Base-by-base conservation (phyloP, 2,888 invertebrate species). In the Drosophila pegasa region DNA sequence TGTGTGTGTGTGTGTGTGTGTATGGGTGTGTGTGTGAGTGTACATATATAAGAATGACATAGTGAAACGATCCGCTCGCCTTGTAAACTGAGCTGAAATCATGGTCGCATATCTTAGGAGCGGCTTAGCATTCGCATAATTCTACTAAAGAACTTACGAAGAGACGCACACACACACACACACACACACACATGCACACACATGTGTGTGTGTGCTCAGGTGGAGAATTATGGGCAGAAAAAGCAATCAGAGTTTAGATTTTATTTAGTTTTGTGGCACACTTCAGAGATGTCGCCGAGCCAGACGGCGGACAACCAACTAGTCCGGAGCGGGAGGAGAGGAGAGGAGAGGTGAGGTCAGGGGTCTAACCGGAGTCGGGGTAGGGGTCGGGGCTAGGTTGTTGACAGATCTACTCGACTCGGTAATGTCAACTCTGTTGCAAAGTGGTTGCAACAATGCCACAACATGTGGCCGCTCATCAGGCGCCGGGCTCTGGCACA, bases 71-170 rank as follows among this genome's bases (percentile, higher is more conserved):
- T 66, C 60, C 45, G 43, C 41, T 58, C 40, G 38, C 20, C 31
- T 29, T 54, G 52, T 59, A 55, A 55, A 40, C 40, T 45, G 22
- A 63, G 59, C 45, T 65, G 68, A 76, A 82, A 64, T 81, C 67
- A 70, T 69, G 69, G 55, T 41, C 60, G 60, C 65, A 58, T 61
- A 45, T 56, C 47, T 40, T 43, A 56, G 37, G 47, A 66, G 22
- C 38, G 22, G 52, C 62, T 55, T 57, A 72, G 59, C 45, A 63
- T 55, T 51, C 50, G 58, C 55, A 64, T 63, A 66, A 51, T 64
- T 65, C 54, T 78, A 43, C 51, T 29, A 59, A 70, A 56, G 45
- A 41, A 33, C 25, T 41, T 54, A 51, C 38, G 18, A 27, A 35
- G 22, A 40, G 10, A 60, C 37, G 47, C 35, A 37, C 22, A 43